Evolutionary conservation across 53 echinoderm and acorn worm species (phyloP).

Genomic region (Luidia sarsii): DNA sequence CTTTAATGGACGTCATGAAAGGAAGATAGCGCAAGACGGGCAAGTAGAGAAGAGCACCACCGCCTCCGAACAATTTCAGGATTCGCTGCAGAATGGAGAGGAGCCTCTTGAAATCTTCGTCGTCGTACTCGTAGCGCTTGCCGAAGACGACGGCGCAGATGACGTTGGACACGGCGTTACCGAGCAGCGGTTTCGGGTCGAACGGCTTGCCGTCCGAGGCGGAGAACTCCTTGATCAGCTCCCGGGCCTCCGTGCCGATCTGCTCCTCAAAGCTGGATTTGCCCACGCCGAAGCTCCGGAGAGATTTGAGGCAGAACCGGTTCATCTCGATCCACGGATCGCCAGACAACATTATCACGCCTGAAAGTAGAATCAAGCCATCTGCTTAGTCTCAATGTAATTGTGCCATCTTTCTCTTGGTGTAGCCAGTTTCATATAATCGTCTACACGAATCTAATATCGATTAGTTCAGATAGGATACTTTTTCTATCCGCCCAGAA

Average conservation of each 20-base stretch:
- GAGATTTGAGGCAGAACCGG: conserved; percentile 20
- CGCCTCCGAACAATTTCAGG: conserved; percentile 6
- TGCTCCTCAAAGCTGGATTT: conserved; percentile 43
- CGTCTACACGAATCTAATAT: no score
- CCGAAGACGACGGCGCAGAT: conserved; percentile 45
- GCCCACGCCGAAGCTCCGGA: conserved; percentile 52
- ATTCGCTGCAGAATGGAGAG: not conserved
- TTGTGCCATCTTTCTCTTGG: no score
- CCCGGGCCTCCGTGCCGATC: conserved; percentile 20
- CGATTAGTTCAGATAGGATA: no score
- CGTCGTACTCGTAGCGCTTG: conserved; percentile 27
- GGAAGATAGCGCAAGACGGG: not conserved
- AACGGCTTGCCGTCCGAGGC: conserved; percentile 23
- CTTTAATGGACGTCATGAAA: not conserved
- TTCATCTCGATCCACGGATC: conserved; percentile 20
- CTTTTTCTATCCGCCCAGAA: no score
- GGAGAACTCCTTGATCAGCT: conserved; percentile 10
- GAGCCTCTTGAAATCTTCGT: conserved; percentile 1
- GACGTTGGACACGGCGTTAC: conserved; percentile 48
- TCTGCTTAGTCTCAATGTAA: no score
- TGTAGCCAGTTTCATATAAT: no score
- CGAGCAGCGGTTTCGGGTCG: not conserved
- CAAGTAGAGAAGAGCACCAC: not conserved
- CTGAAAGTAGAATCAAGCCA: no score
- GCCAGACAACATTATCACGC: not conserved